Conservation (phyloP, 2,113 vertebrate species). For the Zeus faber region DNA sequence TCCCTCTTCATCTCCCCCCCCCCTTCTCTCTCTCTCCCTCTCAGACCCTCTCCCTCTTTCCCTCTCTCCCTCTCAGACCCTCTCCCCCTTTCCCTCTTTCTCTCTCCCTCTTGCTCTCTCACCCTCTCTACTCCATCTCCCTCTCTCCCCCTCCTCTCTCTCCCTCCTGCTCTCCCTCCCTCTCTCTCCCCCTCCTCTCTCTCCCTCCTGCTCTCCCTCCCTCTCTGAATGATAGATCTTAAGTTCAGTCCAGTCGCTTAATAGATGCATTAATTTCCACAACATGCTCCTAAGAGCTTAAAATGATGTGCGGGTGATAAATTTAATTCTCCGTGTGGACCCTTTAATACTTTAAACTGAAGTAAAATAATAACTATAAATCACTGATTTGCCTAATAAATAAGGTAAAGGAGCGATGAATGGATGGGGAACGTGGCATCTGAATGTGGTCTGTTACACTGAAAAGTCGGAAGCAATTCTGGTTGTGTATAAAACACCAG, state of each 20-base stretch:
- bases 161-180: background rate
- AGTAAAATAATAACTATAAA: too few species aligned
- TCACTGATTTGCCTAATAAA: too few species aligned
- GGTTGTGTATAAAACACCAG: too few species aligned
- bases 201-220: too few species aligned
- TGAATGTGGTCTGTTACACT: too few species aligned
- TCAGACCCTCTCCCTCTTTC: background rate
- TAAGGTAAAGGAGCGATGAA: too few species aligned
- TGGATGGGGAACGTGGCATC: too few species aligned
- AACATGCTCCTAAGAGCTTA: slow-evolving; percentile 70
- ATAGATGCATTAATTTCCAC: slow-evolving; percentile 73
- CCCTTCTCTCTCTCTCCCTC: background rate
- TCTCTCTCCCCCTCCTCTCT: background rate
- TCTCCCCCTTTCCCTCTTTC: background rate
- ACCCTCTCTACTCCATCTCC: too few species aligned
- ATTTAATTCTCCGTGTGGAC: slow-evolving; percentile 68
- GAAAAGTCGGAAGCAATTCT: too few species aligned
- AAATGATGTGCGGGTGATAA: slow-evolving; percentile 71
- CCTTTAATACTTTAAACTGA: too few species aligned
- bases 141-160: background rate
- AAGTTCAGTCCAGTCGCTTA: slow-evolving; percentile 60
- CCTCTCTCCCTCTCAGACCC: background rate
- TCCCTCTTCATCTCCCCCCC: background rate
- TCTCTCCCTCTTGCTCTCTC: background rate
- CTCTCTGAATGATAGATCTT: slow-evolving; percentile 54